Percentiles rank a stretch among this genome's conserved stretches.
Conservation (phyloP, 2,888 invertebrate species). For the Chrysolina haemoptera region DNA sequence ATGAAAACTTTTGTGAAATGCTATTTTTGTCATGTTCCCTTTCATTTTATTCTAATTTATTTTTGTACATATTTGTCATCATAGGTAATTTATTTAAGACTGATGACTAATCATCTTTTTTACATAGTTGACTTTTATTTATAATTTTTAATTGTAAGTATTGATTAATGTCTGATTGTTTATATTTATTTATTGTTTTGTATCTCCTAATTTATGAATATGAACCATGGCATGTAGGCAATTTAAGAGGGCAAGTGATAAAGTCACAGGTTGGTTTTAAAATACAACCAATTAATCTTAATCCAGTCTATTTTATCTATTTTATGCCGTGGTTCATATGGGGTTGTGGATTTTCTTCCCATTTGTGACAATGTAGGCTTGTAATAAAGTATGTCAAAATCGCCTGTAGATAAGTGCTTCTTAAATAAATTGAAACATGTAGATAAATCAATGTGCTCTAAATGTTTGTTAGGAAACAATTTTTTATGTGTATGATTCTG, state of each 20-base stretch:
- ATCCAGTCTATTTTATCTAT: background rate
- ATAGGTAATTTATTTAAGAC: slow-evolving; percentile 67
- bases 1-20: slow-evolving; percentile 43
- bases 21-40: slow-evolving; percentile 40
- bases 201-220: slow-evolving; percentile 37
- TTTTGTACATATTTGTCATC: slow-evolving; percentile 59
- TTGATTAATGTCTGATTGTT: slow-evolving; percentile 43
- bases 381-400: slow-evolving; percentile 57
- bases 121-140: slow-evolving; percentile 58
- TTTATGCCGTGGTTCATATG: slow-evolving; percentile 49
- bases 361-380: slow-evolving; percentile 60
- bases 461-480: slow-evolving; percentile 70
- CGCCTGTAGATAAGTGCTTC: slow-evolving; percentile 67
- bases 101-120: slow-evolving; percentile 65
- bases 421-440: slow-evolving; percentile 65
- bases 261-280: too few relatives aligned
- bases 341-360: slow-evolving; percentile 50
- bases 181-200: slow-evolving; percentile 49
- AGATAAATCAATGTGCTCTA: slow-evolving; percentile 69
- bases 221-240: slow-evolving; percentile 16
- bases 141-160: slow-evolving; percentile 49
- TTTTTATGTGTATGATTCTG: slow-evolving; percentile 71
- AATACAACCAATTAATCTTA: too few relatives aligned
- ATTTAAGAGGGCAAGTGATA: too few relatives aligned
- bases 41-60: slow-evolving; percentile 55